These are phyloP conservation scores for Trachurus trachurus DNA, from an alignment of 2,797 vertebrate species.

Conservation along the genomic window DNA sequence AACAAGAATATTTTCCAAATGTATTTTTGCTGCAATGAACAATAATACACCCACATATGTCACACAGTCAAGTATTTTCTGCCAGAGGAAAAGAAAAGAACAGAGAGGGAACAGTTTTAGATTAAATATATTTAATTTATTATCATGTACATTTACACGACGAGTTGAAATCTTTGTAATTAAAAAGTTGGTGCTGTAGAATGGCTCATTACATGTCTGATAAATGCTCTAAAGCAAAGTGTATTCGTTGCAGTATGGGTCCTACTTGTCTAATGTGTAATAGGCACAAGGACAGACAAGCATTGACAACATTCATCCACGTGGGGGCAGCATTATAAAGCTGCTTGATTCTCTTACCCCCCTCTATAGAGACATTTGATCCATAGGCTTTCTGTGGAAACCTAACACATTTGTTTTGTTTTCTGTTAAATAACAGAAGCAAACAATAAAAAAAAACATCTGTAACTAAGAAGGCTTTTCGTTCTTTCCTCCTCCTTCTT, in stretches of 20 bases:
- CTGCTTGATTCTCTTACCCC: background rate
- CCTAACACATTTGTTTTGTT: background rate
- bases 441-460: constrained; percentile 15
- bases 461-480: background rate
- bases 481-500: background rate
- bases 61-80: background rate
- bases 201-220: too few relatives aligned
- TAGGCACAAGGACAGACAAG: background rate
- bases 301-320: constrained; percentile 64
- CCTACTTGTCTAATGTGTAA: background rate
- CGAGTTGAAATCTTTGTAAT: background rate
- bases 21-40: background rate
- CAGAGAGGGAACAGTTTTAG: background rate
- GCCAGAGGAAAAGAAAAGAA: background rate
- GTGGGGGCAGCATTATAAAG: constrained; percentile 75
- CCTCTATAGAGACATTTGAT: background rate
- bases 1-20: background rate
- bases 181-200: background rate
- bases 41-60: background rate
- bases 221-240: background rate
- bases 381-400: background rate
- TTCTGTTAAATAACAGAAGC: background rate
- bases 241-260: too few relatives aligned
- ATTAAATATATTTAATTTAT: background rate
- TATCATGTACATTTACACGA: too few relatives aligned